phyloP scores from a whole-genome alignment of 1,140 invertebrate genomes.

The Euwallacea similis region DNA sequence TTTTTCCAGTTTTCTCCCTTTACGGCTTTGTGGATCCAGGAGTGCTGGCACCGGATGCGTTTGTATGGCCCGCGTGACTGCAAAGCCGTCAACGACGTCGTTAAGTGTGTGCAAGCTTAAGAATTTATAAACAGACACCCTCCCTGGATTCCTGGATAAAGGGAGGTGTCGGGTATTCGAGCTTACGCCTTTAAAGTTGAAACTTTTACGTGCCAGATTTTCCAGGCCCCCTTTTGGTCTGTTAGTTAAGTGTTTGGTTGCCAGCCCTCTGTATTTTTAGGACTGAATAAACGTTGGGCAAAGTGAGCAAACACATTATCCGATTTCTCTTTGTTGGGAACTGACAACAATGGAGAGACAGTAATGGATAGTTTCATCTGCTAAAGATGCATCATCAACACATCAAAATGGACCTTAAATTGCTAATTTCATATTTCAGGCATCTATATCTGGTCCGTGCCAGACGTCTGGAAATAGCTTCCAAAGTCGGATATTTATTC shows the following conservation, averaged over 20 bases:
- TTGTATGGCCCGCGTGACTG: slow-evolving; percentile 1
- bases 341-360: background rate
- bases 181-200: too few species aligned
- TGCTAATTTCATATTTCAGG: background rate
- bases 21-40: slow-evolving; percentile 3
- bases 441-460: background rate
- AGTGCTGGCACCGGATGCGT: slow-evolving; percentile 13
- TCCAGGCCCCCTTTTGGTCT: too few species aligned
- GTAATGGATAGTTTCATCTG: background rate
- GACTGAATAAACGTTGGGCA: background rate
- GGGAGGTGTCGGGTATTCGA: too few species aligned
- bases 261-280: background rate
- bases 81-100: slow-evolving; percentile 12
- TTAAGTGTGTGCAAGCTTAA: slow-evolving; percentile 18
- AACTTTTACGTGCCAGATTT: too few species aligned
- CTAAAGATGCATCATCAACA: background rate
- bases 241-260: background rate
- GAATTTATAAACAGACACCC: slow-evolving; percentile 13
- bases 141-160: background rate
- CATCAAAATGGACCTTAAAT: background rate
- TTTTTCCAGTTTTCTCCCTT: background rate
- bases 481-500: slow-evolving; percentile 24
- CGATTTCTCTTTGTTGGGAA: background rate
- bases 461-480: slow-evolving; percentile 3
- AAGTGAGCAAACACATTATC: background rate